phyloP scores from a whole-genome alignment of 2,113 vertebrate species.

The Eonycteris spelaea region DNA sequence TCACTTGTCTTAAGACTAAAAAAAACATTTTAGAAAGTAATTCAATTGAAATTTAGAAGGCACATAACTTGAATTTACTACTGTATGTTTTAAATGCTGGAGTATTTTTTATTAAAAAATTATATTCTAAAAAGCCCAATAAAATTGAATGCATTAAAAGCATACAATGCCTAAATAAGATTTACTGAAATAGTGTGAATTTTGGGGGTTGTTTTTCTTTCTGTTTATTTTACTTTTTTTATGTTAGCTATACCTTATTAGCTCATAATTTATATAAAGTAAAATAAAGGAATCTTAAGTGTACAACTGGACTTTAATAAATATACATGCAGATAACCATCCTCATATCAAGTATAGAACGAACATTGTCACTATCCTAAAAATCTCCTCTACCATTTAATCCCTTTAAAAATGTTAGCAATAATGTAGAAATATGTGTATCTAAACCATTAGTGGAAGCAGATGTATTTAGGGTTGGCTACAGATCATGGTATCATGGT shows the following conservation, averaged over 20 bases:
- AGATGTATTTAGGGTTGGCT: not conserved
- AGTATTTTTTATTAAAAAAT: not conserved
- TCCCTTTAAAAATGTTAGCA: not conserved
- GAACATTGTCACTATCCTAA: not conserved
- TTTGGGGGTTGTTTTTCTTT: not conserved
- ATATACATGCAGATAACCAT: not conserved
- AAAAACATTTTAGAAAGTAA: constrained; percentile 7
- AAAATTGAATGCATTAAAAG: constrained; percentile 7
- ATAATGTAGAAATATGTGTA: not conserved
- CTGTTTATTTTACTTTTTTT: not conserved
- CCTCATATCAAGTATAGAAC: not conserved
- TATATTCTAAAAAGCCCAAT: constrained; percentile 31
- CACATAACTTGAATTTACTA: not conserved
- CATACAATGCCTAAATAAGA: not conserved
- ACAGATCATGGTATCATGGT: not conserved
- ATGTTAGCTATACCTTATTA: not conserved
- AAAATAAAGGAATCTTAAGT: constrained; percentile 8
- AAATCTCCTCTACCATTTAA: not conserved
- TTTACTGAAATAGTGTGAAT: not conserved
- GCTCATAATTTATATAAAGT: not conserved
- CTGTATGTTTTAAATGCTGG: not conserved
- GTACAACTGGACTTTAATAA: not conserved
- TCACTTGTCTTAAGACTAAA: not conserved
- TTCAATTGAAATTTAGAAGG: constrained; percentile 8
- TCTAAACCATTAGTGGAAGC: not conserved